Conservation (phyloP, 1,140 invertebrate species). For the Battus philenor region DNA sequence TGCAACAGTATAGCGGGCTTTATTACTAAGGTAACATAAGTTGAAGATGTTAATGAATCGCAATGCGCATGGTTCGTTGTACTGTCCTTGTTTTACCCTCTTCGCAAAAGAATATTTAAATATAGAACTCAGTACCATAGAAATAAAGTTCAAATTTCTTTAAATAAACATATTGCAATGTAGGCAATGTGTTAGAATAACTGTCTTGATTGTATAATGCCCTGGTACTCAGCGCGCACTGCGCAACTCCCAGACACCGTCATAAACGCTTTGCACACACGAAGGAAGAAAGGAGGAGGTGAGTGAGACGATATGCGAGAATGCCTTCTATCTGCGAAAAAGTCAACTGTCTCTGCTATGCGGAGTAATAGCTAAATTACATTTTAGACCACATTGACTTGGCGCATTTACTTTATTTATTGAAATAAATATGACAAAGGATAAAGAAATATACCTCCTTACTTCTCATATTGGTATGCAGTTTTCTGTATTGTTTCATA, state of each 20-base stretch:
- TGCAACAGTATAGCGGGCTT: slow-evolving; percentile 66
- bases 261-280: slow-evolving; percentile 40
- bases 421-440: no score
- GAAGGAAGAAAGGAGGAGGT: slow-evolving; percentile 27
- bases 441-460: no score
- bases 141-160: slow-evolving; percentile 3
- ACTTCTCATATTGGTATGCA: no score
- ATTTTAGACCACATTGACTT: no score
- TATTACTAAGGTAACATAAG: slow-evolving; percentile 51
- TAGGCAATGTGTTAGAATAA: slow-evolving; percentile 37
- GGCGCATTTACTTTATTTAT: no score
- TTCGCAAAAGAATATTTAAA: background rate
- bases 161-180: slow-evolving; percentile 19
- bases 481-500: no score
- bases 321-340: slow-evolving; percentile 24
- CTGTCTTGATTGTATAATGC: slow-evolving; percentile 37
- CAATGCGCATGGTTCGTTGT: slow-evolving; percentile 18
- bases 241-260: slow-evolving; percentile 72
- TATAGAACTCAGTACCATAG: background rate
- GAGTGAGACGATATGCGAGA: slow-evolving; percentile 32
- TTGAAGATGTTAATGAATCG: background rate
- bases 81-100: background rate
- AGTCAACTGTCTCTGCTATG: slow-evolving; percentile 24
- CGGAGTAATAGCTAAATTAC: slow-evolving; percentile 34
- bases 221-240: slow-evolving; percentile 69